Evolutionary conservation across 2,113 vertebrate species (phyloP), one percentile per base, ranked within the genome.

Genomic region (Arenaria interpres): DNA sequence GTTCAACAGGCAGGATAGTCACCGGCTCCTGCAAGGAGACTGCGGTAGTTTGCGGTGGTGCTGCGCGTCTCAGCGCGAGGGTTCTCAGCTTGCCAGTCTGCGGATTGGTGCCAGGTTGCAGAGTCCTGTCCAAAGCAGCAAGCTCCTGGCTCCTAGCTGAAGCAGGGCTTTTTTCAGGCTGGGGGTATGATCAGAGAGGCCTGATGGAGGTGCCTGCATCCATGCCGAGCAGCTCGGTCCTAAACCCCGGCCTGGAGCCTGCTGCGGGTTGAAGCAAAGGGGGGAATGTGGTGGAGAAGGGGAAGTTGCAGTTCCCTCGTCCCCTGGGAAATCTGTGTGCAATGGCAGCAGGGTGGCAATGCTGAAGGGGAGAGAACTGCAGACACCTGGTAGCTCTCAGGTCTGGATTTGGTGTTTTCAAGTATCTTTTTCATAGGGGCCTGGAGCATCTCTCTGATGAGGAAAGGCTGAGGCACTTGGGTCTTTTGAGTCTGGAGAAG

Each of bases 61-160:
- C 69, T 89, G 89, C 4, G 48, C 76, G 74, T 93, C 94, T 88
- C 87, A 57, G 81, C 75, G 89, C 91, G 60, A 48, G 56, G 87
- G 85, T 95, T 88, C 93, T 94, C 93, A 76, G 93, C 94, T 79
- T 93, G 93, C 93, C 93, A 96, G 91, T 87, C 91, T 93, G 95
- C 87, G 33, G 66, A 91, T 64, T 50, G 66, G 74, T 93, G 96
- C 96, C 96, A 96, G 93, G 81, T 88, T 96, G 87, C 91, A 94
- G 96, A 95, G 71, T 86, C 53, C 66, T 94, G 89, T 79, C 87
- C 77, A 96, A 93, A 95, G 91, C 94, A 93, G 87, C 91, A 93
- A 93, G 89, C 77, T 95, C n/a, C 91, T 96, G 89, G 93, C 86
- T 96, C 24, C 19, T 64, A 48, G 69, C 84, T 96, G 71, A 85